Conservation (phyloP, 2,888 invertebrate species). For the Dorcus parallelipipedus region DNA sequence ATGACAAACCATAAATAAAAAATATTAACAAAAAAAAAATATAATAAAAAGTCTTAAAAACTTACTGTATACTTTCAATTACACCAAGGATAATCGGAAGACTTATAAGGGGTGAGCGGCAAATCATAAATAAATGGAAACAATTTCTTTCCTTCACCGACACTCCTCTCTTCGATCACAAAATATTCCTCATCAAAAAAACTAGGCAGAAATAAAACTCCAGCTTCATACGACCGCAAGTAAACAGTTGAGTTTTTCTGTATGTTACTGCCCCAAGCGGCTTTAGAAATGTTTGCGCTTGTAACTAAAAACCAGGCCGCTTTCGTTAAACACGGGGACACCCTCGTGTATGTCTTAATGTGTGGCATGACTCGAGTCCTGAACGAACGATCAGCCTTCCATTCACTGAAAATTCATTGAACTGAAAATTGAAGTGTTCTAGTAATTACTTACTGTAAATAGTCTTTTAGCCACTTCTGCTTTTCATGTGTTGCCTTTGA, state of each 20-base stretch:
- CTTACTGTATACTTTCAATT: constrained; percentile 28
- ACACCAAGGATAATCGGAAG: constrained; percentile 64
- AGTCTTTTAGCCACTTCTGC: constrained; percentile 77
- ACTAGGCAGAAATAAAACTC: constrained; percentile 82
- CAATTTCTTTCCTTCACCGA: constrained; percentile 35
- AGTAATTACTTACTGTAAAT: constrained; percentile 64
- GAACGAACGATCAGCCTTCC: constrained; percentile 69
- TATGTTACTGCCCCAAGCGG: constrained; percentile 87
- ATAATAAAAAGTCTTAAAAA: too few species aligned
- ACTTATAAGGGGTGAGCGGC: constrained; percentile 69
- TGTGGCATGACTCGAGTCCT: constrained; percentile 91
- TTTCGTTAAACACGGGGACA: constrained; percentile 63
- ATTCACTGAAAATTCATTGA: constrained; percentile 60
- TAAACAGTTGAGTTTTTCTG: constrained; percentile 59
- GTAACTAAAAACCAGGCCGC: constrained; percentile 85
- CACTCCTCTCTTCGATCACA: constrained; percentile 34
- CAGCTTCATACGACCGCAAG: constrained; percentile 74
- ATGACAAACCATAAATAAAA: too few species aligned
- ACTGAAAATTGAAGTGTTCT: neutral
- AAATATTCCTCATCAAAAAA: constrained; percentile 67
- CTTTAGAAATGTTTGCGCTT: constrained; percentile 94
- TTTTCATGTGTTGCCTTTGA: constrained; percentile 65
- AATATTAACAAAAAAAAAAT: constrained; percentile 6
- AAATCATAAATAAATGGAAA: constrained; percentile 80
- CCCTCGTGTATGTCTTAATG: constrained; percentile 84